These are phyloP conservation scores for Ormyrus thymus DNA, from an alignment of 2,888 invertebrate species.

Conservation along the genomic window DNA sequence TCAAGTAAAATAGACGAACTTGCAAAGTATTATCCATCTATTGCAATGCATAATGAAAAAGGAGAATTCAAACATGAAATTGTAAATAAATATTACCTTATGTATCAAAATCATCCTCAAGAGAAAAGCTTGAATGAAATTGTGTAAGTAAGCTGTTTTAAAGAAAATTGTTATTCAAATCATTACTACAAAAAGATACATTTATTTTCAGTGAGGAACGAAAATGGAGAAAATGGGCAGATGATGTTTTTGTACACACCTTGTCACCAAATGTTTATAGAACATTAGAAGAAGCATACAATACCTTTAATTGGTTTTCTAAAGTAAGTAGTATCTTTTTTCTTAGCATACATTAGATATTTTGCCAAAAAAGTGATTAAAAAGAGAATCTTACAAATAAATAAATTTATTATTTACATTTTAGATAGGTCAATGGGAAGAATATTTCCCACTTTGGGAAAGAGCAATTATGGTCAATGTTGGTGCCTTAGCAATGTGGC, in stretches of 20 bases:
- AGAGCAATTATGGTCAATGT: constrained; percentile 90
- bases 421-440: constrained; percentile 91
- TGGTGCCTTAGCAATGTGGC: constrained; percentile 95
- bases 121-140: constrained; percentile 77
- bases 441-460: constrained; percentile 91
- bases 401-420: constrained; percentile 16
- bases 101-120: constrained; percentile 82
- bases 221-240: constrained; percentile 97
- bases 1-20: constrained; percentile 81
- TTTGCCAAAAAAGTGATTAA: constrained; percentile 6
- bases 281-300: constrained; percentile 87
- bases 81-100: constrained; percentile 91
- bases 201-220: constrained; percentile 81
- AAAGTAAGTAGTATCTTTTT: constrained; percentile 73
- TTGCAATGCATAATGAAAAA: constrained; percentile 81
- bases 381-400: constrained; percentile 3
- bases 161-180: no score
- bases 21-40: constrained; percentile 85
- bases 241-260: constrained; percentile 91
- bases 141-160: constrained; percentile 75
- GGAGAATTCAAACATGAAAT: constrained; percentile 85
- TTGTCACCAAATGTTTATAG: constrained; percentile 98
- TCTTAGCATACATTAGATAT: constrained; percentile 31
- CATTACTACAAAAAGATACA: no score
- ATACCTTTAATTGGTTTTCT: constrained; percentile 96